Conservation (phyloP, 2,797 vertebrate genomes). For the Enteromius argenteus region DNA sequence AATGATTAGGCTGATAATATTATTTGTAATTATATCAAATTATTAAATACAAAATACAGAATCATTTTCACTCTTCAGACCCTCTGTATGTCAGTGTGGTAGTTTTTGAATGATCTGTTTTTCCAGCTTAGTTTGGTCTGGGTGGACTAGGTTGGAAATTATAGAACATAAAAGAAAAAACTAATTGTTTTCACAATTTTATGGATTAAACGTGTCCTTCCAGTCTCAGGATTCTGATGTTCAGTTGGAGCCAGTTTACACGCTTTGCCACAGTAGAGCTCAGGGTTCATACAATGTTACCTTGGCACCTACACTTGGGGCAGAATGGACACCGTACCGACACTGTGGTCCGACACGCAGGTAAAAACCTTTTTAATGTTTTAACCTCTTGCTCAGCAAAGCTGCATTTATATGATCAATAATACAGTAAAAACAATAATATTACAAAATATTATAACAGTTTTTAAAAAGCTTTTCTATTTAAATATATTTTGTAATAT, state of each 20-base stretch:
- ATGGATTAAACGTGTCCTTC: constrained; percentile 42
- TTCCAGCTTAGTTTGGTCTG: background rate
- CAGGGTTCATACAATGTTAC: constrained; percentile 82
- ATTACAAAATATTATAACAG: too few relatives aligned
- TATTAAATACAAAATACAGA: background rate
- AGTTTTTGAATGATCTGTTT: background rate
- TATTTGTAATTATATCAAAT: background rate
- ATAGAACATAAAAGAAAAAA: background rate
- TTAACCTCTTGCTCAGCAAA: background rate
- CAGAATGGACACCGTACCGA: constrained; percentile 83
- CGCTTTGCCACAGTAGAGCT: constrained; percentile 82
- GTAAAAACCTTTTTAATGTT: constrained; percentile 63
- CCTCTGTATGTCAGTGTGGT: background rate
- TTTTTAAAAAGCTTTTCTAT: background rate
- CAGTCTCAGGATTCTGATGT: constrained; percentile 70
- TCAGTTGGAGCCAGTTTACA: constrained; percentile 75
- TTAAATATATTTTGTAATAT: background rate
- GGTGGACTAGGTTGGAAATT: background rate
- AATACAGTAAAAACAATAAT: background rate
- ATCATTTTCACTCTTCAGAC: background rate
- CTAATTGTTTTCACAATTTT: background rate
- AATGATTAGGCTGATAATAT: background rate
- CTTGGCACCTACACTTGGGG: constrained; percentile 77
- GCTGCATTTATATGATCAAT: background rate
- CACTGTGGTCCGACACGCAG: constrained; percentile 83